Conservation (phyloP, 2,888 invertebrate species). For the Adineta ricciae region DNA sequence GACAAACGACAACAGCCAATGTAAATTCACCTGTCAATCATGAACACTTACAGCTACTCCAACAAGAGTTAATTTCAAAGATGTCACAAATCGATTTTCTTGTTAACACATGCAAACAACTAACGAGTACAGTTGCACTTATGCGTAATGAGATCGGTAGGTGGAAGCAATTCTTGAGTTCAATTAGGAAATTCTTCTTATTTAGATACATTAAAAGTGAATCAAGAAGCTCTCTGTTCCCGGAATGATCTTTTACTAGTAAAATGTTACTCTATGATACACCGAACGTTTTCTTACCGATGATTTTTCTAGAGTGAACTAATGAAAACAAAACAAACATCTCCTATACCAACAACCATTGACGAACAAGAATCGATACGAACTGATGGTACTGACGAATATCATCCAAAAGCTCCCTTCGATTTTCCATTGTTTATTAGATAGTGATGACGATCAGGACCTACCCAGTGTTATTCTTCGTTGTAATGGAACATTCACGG, state of each 20-base stretch:
- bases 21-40: background rate
- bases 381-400: background rate
- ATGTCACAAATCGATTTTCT: background rate
- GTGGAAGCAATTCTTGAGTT: too few relatives aligned
- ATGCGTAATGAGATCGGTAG: background rate
- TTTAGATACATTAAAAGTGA: background rate
- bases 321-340: constrained; percentile 11
- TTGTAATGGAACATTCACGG: constrained; percentile 14
- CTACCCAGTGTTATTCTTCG: background rate
- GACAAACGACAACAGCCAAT: background rate
- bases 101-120: background rate
- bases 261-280: background rate
- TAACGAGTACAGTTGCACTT: background rate
- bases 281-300: background rate
- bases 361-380: background rate
- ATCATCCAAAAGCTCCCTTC: background rate
- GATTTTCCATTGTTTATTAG: background rate
- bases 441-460: background rate
- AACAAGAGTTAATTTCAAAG: background rate
- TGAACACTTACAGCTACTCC: background rate
- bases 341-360: background rate
- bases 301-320: background rate
- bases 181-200: background rate
- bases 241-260: background rate
- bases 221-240: background rate